Evolutionary conservation across 30 jellyfish, hydroid and myxozoan genomes (phyloP), one percentile per base, ranked within the genome.

Genomic region (Catostylus mosaicus): DNA sequence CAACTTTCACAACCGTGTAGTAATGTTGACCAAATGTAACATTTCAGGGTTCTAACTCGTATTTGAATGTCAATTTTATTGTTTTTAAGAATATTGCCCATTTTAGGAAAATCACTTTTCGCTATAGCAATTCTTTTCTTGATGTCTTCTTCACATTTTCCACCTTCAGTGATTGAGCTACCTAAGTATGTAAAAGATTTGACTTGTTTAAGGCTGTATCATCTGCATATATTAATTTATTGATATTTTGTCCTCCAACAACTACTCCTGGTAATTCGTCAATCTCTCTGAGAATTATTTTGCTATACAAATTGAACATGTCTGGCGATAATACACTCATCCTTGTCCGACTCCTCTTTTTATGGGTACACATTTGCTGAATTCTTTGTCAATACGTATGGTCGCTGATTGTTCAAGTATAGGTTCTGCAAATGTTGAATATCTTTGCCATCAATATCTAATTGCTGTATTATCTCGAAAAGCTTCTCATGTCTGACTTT

Each of bases 1-100:
- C 69, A 56, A n/a, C 26, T 16, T 56, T n/a, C 69, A 20, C 69
- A 16, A n/a, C 69, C 69, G 32, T 56, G 32, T 5, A 56, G 69
- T 16, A 56, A n/a, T 11, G 32, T 24, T 20, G 69, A 56, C 69
- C 69, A 56, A 24, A 56, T n/a, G 32, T 56, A 56, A n/a, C 31
- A 16, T 24, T 24, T 56, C 26, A 56, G 26, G 69, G 69, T 56
- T 16, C 26, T 20, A 5, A 56, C 9, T 56, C 32, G 10, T 24
- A 26, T 56, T 20, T 56, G 32, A 8, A 56, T 20, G 26, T 24
- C n/a, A 16, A 56, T 56, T 5, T 56, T 56, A 7, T 26, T 6
- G 26, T 56, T 56, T 56, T 20, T 56, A 24, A 56, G 32, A 7
- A 56, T n/a, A 24, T 26, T 16, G 31, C 32, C n/a, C 69, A 56